phyloP scores from a whole-genome alignment of 2,113 vertebrate species.

The Cephalopterus ornatus region DNA sequence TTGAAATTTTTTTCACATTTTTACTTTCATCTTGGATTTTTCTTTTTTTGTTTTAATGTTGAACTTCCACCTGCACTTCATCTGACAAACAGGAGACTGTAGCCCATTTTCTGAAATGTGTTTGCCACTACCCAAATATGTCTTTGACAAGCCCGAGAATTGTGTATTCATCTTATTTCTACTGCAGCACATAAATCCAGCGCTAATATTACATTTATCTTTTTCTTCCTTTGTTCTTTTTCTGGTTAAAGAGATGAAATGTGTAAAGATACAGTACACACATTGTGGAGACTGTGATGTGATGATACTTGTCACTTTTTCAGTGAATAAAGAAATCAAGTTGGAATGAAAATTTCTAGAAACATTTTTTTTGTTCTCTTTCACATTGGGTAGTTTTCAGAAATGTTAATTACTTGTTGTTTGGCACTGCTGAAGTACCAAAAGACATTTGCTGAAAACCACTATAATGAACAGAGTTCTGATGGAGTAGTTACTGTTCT shows the following conservation, averaged over 20 bases:
- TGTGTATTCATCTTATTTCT: slow-evolving; percentile 37
- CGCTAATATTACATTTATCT: slow-evolving; percentile 25
- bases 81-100: slow-evolving; percentile 11
- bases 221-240: slow-evolving; percentile 22
- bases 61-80: slow-evolving; percentile 19
- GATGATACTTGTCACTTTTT: slow-evolving; percentile 9
- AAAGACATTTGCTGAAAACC: background rate
- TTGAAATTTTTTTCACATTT: background rate
- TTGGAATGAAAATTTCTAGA: slow-evolving; percentile 26
- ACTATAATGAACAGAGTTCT: background rate
- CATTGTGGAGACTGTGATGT: background rate
- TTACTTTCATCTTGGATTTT: slow-evolving; percentile 35
- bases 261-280: background rate
- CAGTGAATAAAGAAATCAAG: background rate
- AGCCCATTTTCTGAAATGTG: slow-evolving; percentile 24
- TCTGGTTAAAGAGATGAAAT: slow-evolving; percentile 27
- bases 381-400: background rate
- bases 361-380: background rate
- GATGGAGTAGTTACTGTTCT: background rate
- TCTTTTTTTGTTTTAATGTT: slow-evolving; percentile 49
- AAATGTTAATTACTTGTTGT: background rate
- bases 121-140: slow-evolving; percentile 12
- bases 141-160: slow-evolving; percentile 8
- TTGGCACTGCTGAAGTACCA: background rate
- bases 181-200: background rate